A percentile compares a stretch with the other conserved stretches of the same genome.
phyloP scores from a whole-genome alignment of 1,140 invertebrate species.

The Reticulitermes speratus region DNA sequence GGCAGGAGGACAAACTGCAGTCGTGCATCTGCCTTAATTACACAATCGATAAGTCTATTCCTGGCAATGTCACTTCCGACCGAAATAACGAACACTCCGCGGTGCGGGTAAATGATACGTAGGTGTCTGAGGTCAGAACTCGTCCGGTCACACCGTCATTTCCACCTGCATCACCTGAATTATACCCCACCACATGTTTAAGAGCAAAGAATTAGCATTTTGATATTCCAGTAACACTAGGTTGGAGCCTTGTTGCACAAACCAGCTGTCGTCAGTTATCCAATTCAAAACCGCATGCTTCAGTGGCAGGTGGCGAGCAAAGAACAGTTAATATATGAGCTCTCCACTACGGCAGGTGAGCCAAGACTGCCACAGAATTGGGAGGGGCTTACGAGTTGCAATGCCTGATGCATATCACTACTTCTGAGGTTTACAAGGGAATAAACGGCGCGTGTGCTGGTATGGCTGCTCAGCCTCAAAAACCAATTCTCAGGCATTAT shows the following conservation, averaged over 20 bases:
- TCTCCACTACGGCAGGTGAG: background rate
- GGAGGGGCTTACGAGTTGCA: background rate
- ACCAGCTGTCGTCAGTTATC: background rate
- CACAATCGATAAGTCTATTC: background rate
- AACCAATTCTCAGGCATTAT: too few species aligned
- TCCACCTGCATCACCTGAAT: background rate
- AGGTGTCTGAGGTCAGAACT: background rate
- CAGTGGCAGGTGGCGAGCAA: background rate
- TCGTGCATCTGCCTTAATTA: background rate
- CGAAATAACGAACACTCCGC: background rate
- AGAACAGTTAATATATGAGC: background rate
- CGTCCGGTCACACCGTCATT: background rate
- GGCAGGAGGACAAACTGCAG: too few species aligned
- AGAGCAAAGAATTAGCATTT: background rate
- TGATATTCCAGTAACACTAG: background rate
- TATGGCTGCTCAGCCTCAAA: background rate
- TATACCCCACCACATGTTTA: background rate
- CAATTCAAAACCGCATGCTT: background rate
- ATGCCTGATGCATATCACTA: too few species aligned
- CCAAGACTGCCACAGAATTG: background rate
- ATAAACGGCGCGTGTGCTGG: background rate
- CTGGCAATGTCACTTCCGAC: background rate
- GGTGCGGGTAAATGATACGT: background rate
- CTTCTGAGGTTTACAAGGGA: background rate
- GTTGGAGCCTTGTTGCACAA: background rate